Percentiles rank a stretch among this genome's conserved stretches.
These are phyloP conservation scores for Pseudobourletiella spinata DNA, from an alignment of 1,140 invertebrate genomes.

Conservation along the genomic window DNA sequence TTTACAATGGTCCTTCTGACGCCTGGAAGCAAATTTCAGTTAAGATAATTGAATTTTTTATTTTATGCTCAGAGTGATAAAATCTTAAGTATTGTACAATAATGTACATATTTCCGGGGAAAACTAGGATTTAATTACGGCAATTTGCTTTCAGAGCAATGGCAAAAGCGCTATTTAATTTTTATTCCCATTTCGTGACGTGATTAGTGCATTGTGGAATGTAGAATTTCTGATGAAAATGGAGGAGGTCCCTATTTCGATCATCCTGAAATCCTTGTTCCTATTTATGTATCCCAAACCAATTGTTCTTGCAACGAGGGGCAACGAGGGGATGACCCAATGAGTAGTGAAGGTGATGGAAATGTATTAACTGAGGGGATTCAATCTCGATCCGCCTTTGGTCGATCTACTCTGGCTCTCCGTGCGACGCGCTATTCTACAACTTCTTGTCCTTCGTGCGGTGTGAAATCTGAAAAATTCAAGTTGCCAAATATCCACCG, in stretches of 20 bases:
- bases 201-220: not conserved
- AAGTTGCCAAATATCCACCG: not conserved
- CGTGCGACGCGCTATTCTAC: not conserved
- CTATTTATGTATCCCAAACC: not conserved
- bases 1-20: not conserved
- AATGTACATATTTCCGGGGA: not conserved
- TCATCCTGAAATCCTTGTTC: not conserved
- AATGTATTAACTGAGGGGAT: no score
- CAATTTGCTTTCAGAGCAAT: no score
- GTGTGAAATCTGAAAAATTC: not conserved
- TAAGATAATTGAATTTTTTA: no score
- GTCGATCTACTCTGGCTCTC: no score
- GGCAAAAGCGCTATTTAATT: no score
- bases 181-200: no score
- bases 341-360: not conserved
- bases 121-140: no score
- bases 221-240: not conserved
- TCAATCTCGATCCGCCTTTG: no score
- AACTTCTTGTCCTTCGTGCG: not conserved
- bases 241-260: not conserved
- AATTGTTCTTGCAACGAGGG: not conserved
- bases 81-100: not conserved
- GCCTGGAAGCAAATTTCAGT: no score
- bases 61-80: no score
- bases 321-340: no score